Conservation (phyloP, 2,113 vertebrate species). For the Dendrocopos noguchii region DNA sequence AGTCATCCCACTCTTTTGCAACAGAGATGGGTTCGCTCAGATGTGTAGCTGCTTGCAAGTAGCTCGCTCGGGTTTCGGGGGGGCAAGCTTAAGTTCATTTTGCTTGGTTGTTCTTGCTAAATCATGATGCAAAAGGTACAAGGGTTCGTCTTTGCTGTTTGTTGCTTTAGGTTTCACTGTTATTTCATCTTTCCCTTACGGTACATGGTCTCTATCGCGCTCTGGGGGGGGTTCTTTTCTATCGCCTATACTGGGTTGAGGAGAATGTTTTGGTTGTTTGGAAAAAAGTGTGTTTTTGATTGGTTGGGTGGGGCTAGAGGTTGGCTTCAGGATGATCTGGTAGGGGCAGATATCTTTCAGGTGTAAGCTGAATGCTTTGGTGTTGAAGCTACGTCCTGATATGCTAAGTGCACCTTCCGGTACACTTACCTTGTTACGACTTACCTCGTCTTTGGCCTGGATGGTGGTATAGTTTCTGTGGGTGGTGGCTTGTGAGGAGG, state of each 20-base stretch:
- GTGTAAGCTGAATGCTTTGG: background rate
- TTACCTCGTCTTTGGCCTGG: background rate
- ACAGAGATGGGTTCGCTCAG: background rate
- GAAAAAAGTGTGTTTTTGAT: too few relatives aligned
- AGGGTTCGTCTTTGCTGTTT: background rate
- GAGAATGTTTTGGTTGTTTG: too few relatives aligned
- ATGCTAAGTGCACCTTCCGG: background rate
- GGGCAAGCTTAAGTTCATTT: background rate
- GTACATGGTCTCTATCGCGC: background rate
- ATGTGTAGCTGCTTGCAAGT: background rate
- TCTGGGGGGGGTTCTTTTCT: background rate
- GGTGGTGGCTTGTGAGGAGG: background rate
- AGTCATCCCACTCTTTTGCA: background rate
- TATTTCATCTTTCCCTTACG: background rate
- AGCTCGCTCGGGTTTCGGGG: background rate
- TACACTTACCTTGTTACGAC: constrained; percentile 14
- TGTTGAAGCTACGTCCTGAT: background rate
- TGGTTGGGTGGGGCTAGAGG: background rate
- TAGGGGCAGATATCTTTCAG: background rate
- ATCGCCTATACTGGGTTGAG: background rate
- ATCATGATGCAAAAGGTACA: background rate
- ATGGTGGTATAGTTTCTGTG: too few relatives aligned
- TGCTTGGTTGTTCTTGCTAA: background rate
- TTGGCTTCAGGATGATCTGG: rapidly evolving
- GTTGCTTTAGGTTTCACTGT: rapidly evolving